Conservation (phyloP, 1,140 invertebrate genomes). For the Drosophila bipectinata region DNA sequence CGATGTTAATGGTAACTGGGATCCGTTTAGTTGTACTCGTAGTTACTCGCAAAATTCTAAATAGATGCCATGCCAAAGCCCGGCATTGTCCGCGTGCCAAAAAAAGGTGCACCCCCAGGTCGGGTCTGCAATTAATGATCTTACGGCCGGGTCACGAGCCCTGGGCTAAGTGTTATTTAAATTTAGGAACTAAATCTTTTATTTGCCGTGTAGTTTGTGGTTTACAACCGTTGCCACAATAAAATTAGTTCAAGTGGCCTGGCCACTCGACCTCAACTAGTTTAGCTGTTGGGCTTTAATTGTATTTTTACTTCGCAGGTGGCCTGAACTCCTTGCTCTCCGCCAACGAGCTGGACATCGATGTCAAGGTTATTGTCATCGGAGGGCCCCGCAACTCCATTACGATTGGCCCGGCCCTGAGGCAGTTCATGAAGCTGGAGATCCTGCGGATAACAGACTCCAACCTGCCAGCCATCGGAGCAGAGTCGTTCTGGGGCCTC, state of each 20-base stretch:
- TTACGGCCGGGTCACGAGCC: conserved; percentile 27
- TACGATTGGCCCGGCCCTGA: conserved; percentile 90
- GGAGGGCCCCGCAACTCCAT: conserved; percentile 89
- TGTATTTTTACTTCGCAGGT: conserved; percentile 85
- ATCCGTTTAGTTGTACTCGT: conserved; percentile 32
- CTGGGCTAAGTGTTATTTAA: neutral
- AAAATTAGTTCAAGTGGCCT: conserved; percentile 42
- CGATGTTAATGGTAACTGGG: conserved; percentile 54
- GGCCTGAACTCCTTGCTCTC: conserved; percentile 86
- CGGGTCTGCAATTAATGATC: conserved; percentile 69
- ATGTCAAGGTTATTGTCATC: conserved; percentile 89
- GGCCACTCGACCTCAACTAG: conserved; percentile 24
- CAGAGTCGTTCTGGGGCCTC: conserved; percentile 91
- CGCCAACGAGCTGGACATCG: conserved; percentile 86
- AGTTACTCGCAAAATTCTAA: conserved; percentile 38
- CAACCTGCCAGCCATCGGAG: conserved; percentile 91
- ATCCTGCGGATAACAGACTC: conserved; percentile 91
- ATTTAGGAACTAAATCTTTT: neutral
- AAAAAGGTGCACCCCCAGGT: conserved; percentile 11
- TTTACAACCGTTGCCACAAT: conserved; percentile 1
- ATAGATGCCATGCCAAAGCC: conserved; percentile 32
- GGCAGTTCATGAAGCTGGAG: conserved; percentile 87
- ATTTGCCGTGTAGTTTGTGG: neutral
- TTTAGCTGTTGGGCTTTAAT: conserved; percentile 23
- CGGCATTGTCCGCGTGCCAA: conserved; percentile 53